Evolutionary conservation across 2,113 vertebrate genomes (phyloP).

Genomic region (Alaudala cheleensis): DNA sequence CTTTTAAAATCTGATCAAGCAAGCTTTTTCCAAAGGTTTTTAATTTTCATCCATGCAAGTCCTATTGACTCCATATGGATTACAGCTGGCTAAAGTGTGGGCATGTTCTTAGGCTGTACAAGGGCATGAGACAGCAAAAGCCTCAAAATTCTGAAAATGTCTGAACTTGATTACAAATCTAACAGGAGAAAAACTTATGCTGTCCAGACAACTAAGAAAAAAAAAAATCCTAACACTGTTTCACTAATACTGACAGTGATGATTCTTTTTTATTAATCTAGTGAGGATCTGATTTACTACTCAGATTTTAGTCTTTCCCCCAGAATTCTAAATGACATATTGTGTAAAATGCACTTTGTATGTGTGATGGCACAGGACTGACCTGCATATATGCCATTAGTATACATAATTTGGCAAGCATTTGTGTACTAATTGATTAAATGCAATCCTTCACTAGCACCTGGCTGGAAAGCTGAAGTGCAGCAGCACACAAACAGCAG

Average conservation of each 20-base stretch:
- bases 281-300: background rate
- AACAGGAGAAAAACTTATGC: background rate
- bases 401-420: background rate
- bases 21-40: background rate
- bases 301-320: background rate
- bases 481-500: background rate
- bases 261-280: background rate
- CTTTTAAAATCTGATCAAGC: background rate
- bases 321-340: background rate
- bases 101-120: background rate
- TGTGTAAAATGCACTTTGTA: background rate
- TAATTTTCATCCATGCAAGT: background rate
- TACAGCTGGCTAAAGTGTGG: background rate
- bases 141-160: background rate
- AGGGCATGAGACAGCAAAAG: background rate
- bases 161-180: background rate
- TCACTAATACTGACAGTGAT: background rate
- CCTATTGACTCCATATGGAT: background rate
- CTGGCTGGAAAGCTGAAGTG: background rate
- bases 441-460: background rate
- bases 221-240: background rate
- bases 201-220: background rate
- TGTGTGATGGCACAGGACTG: background rate
- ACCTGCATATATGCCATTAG: background rate
- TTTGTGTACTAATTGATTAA: background rate